phyloP scores from a whole-genome alignment of 2,888 invertebrate genomes.

The Conchocele bisecta region DNA sequence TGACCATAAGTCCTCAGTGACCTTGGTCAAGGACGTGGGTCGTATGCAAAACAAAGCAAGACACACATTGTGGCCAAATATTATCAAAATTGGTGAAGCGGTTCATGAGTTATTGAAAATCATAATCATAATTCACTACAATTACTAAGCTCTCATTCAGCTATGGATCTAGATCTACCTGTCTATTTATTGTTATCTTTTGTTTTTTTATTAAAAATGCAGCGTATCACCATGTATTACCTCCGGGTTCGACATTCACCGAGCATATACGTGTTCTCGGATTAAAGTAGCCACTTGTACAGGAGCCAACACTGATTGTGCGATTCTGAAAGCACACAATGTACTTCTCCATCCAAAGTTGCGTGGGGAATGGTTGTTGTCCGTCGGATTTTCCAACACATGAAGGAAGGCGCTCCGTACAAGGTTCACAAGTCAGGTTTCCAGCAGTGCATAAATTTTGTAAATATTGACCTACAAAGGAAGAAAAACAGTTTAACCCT shows the following conservation, averaged over 20 bases:
- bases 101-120: no score
- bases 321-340: constrained; percentile 53
- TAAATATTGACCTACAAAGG: constrained; percentile 58
- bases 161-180: no score
- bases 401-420: constrained; percentile 52
- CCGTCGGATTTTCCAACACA: constrained; percentile 59
- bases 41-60: no score
- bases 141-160: no score
- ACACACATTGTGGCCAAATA: no score
- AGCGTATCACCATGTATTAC: neutral
- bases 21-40: no score
- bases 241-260: neutral
- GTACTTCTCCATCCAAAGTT: constrained; percentile 37
- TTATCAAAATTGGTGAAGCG: no score
- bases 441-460: constrained; percentile 55
- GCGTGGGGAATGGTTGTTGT: constrained; percentile 38
- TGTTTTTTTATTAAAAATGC: neutral
- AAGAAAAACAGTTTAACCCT: neutral
- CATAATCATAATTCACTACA: no score
- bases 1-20: no score
- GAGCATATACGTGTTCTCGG: constrained; percentile 20
- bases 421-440: constrained; percentile 51
- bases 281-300: constrained; percentile 63
- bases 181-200: no score
- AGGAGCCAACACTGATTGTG: constrained; percentile 56